These are phyloP conservation scores for Peromyscus polionotus DNA, from an alignment of 2,113 vertebrate genomes.

Conservation along the genomic window DNA sequence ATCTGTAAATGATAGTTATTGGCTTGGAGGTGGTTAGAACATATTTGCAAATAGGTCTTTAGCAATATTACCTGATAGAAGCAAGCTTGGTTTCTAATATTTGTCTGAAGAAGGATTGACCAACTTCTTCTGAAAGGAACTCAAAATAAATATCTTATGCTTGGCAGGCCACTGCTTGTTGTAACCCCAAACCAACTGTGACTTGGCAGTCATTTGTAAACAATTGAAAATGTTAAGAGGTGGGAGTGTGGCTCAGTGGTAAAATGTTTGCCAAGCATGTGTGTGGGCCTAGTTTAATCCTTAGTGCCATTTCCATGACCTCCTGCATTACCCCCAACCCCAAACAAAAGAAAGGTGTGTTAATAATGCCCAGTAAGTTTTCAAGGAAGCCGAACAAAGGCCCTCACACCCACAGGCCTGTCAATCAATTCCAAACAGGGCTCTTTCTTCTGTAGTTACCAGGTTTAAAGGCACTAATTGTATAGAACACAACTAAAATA, in stretches of 20 bases:
- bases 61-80: constrained; percentile 26
- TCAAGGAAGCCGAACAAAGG: neutral
- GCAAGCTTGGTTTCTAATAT: constrained; percentile 31
- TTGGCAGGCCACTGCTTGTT: neutral
- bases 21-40: constrained; percentile 34
- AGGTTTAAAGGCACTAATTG: neutral
- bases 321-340: neutral
- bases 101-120: neutral
- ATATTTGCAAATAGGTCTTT: constrained; percentile 25
- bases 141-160: neutral
- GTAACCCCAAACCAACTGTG: neutral
- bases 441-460: neutral
- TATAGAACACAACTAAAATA: neutral
- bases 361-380: neutral
- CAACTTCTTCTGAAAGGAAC: constrained; percentile 34
- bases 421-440: neutral
- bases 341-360: neutral
- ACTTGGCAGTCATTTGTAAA: constrained; percentile 40
- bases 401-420: neutral
- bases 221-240: constrained; percentile 18
- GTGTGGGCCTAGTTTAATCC: neutral
- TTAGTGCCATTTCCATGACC: no score
- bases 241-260: neutral
- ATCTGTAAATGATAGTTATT: constrained; percentile 46
- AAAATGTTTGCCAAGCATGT: neutral